Evolutionary conservation across 2,113 vertebrate species (phyloP).

Genomic region (Phylloscopus trochilus): DNA sequence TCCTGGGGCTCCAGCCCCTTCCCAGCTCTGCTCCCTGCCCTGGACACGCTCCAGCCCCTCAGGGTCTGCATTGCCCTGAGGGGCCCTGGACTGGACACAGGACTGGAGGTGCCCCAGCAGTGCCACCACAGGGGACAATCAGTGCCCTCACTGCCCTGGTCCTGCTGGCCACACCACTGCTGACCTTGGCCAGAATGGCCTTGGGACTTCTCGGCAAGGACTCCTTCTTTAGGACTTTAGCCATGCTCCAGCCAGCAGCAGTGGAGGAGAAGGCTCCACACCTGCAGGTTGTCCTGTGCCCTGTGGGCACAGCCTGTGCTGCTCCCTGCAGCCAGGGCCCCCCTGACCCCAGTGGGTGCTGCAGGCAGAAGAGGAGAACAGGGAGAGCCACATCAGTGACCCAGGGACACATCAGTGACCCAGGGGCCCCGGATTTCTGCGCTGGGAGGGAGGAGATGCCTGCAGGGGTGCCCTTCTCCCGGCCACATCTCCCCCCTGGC

Average conservation of each 20-base stretch:
- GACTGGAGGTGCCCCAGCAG: background rate
- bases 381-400: background rate
- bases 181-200: background rate
- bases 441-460: background rate
- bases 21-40: rapidly evolving
- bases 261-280: background rate
- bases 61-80: background rate
- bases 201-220: background rate
- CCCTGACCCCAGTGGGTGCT: rapidly evolving
- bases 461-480: background rate
- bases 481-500: background rate
- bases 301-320: rapidly evolving
- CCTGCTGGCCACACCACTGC: background rate
- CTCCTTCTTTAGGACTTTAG: too few relatives aligned
- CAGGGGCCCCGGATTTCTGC: background rate
- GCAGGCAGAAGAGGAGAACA: too few relatives aligned
- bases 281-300: background rate
- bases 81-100: background rate
- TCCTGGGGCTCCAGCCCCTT: background rate
- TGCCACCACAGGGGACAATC: background rate
- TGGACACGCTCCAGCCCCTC: background rate
- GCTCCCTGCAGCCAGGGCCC: background rate
- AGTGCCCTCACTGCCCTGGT: background rate
- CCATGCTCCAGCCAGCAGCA: too few relatives aligned
- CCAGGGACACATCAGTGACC: rapidly evolving